phyloP scores from a whole-genome alignment of 1,140 invertebrate genomes.

The Lasaia peninsularis region DNA sequence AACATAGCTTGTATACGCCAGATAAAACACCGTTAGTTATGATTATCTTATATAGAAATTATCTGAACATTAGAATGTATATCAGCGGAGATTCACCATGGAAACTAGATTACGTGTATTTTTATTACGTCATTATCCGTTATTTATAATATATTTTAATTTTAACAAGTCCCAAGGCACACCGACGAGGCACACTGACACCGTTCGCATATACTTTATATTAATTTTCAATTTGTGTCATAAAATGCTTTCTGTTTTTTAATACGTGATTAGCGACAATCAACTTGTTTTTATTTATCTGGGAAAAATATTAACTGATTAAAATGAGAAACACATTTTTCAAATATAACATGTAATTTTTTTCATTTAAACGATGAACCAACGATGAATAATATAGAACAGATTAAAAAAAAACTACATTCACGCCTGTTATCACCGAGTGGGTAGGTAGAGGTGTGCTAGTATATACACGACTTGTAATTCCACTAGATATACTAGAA shows the following conservation, averaged over 20 bases:
- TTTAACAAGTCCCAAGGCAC: neutral
- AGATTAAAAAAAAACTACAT: too few relatives aligned
- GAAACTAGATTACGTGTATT: neutral
- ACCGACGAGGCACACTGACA: neutral
- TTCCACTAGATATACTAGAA: too few relatives aligned
- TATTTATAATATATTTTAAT: constrained; percentile 2
- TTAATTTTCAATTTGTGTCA: neutral
- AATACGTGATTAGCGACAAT: neutral
- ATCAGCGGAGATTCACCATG: neutral
- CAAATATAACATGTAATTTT: too few relatives aligned
- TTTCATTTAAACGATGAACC: too few relatives aligned
- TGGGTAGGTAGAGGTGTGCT: too few relatives aligned
- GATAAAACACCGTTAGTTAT: neutral
- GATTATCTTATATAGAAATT: neutral
- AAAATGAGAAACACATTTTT: too few relatives aligned
- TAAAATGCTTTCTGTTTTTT: constrained; percentile 3
- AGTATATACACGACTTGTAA: too few relatives aligned
- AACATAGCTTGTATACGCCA: neutral
- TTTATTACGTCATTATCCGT: neutral
- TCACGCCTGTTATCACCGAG: too few relatives aligned
- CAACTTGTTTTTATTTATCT: neutral
- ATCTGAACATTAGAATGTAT: neutral
- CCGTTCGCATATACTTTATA: constrained; percentile 6
- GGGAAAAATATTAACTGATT: neutral
- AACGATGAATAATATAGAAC: too few relatives aligned